Percentiles rank a stretch among this genome's conserved stretches.
These are phyloP conservation scores for Stenodera caucasica DNA, from an alignment of 2,888 invertebrate species.

Conservation along the genomic window DNA sequence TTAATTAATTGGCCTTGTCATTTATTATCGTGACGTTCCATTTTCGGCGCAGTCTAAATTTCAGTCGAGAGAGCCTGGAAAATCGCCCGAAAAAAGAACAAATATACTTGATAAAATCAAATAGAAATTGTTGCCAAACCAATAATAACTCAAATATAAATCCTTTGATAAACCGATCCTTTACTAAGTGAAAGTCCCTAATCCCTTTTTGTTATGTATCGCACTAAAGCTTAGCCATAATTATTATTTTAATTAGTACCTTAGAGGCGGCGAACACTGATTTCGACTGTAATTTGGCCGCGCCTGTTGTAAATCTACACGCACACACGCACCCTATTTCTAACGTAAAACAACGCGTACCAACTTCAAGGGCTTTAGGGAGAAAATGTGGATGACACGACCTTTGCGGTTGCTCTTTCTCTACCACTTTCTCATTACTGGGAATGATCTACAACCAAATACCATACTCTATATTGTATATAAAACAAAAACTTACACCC, in stretches of 20 bases:
- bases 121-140: neutral
- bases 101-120: neutral
- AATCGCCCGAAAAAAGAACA: too few species aligned
- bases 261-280: constrained; percentile 33
- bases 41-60: neutral
- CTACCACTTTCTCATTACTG: constrained; percentile 25
- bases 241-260: constrained; percentile 40
- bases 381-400: constrained; percentile 20
- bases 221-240: constrained; percentile 27
- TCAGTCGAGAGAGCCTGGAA: too few species aligned
- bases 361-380: constrained; percentile 14
- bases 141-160: too few species aligned
- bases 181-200: neutral
- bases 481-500: constrained; percentile 25
- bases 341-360: neutral
- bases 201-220: neutral
- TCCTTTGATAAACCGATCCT: neutral
- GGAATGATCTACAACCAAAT: constrained; percentile 26
- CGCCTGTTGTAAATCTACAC: constrained; percentile 31
- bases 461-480: constrained; percentile 19
- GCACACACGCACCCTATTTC: constrained; percentile 19
- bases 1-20: constrained; percentile 12
- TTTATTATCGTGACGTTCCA: constrained; percentile 10
- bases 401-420: constrained; percentile 28
- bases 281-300: constrained; percentile 37